Evolutionary conservation across 37 sponge, comb jelly and placozoan genomes (phyloP).

Genomic region (Theonella swinhoei): DNA sequence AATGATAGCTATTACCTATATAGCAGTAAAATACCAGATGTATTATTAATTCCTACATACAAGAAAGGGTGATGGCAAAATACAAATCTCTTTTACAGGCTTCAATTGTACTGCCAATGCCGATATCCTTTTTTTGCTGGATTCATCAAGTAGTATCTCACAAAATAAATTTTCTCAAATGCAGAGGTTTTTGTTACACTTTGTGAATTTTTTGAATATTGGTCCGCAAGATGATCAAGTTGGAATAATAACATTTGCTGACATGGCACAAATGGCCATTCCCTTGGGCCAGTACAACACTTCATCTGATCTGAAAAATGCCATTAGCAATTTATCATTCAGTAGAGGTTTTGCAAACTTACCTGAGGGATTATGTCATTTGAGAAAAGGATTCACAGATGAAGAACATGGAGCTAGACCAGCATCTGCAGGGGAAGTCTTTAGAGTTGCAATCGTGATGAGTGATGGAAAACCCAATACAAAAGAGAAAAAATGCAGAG

Average conservation of each 20-base stretch:
- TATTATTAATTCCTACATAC: too few species aligned
- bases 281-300: neutral
- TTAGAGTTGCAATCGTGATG: neutral
- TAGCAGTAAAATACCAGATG: too few species aligned
- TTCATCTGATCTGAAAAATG: neutral
- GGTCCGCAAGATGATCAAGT: neutral
- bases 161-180: neutral
- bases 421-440: neutral
- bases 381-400: neutral
- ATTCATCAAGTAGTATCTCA: neutral
- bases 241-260: neutral
- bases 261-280: neutral
- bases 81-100: too few species aligned
- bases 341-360: neutral
- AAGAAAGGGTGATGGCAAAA: too few species aligned
- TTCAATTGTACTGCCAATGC: neutral
- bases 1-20: too few species aligned
- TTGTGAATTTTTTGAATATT: neutral
- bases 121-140: neutral
- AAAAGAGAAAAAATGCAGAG: neutral
- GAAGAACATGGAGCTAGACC: neutral
- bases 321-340: neutral
- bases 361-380: constrained; percentile 14
- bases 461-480: constrained; percentile 15
- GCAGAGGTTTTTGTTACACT: neutral